phyloP scores from a whole-genome alignment of 2,888 invertebrate species.

The Lymantria dispar region DNA sequence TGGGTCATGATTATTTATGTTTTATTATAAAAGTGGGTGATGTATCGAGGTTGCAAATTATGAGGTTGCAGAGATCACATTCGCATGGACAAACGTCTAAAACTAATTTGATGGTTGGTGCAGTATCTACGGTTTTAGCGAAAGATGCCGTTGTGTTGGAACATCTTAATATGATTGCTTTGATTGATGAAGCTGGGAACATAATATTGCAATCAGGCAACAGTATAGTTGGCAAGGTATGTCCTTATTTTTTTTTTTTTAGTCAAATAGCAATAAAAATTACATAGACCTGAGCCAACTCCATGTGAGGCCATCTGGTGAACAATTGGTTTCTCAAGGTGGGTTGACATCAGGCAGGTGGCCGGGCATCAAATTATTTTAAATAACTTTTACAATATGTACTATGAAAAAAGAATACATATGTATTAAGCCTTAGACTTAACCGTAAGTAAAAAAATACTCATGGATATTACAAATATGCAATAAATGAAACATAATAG shows the following conservation, averaged over 20 bases:
- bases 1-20: slow-evolving; percentile 92
- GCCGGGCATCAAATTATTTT: no score
- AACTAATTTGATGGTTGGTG: slow-evolving; percentile 88
- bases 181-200: slow-evolving; percentile 90
- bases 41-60: slow-evolving; percentile 83
- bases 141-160: slow-evolving; percentile 92
- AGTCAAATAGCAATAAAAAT: no score
- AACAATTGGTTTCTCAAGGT: no score
- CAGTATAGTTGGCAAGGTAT: slow-evolving; percentile 88
- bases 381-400: no score
- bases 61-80: slow-evolving; percentile 86
- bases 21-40: slow-evolving; percentile 82
- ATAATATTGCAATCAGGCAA: slow-evolving; percentile 93
- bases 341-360: no score
- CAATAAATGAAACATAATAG: background rate
- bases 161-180: slow-evolving; percentile 91
- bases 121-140: slow-evolving; percentile 87
- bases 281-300: no score
- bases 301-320: no score
- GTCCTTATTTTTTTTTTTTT: slow-evolving; percentile 6
- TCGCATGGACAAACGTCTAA: slow-evolving; percentile 65
- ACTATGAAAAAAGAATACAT: no score
- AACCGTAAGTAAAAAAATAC: background rate
- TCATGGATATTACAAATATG: background rate
- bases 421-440: no score